Evolutionary conservation across 2,113 vertebrate genomes (phyloP).

Genomic region (Mola mola): DNA sequence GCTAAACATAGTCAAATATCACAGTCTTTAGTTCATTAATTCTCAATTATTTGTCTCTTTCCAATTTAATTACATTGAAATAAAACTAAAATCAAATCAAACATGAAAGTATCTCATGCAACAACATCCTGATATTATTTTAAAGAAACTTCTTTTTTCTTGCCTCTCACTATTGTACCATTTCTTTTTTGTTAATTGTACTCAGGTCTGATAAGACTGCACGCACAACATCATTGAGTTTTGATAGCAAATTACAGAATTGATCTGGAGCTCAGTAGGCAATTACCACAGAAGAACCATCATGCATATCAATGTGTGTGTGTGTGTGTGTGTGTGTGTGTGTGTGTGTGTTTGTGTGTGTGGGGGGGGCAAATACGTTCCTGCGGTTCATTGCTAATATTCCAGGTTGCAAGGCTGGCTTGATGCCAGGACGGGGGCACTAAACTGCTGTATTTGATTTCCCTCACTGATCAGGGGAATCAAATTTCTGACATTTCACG

Average conservation of each 20-base stretch:
- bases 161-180: conserved; percentile 2
- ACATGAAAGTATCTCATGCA: conserved; percentile 1
- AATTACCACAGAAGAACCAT: conserved; percentile 56
- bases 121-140: not conserved
- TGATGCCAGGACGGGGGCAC: conserved; percentile 38
- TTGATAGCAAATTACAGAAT: conserved; percentile 70
- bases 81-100: conserved; percentile 2
- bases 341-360: no score
- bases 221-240: conserved; percentile 56
- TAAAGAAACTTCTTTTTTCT: not conserved
- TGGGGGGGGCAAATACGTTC: no score
- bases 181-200: not conserved
- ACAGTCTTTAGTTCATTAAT: no score
- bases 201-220: conserved; percentile 26
- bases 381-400: conserved; percentile 48
- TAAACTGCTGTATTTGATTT: conserved; percentile 60
- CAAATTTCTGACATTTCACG: conserved; percentile 67
- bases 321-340: no score
- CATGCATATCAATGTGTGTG: conserved; percentile 63
- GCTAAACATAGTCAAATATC: no score
- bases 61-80: conserved; percentile 3
- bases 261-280: conserved; percentile 70
- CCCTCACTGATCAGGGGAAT: conserved; percentile 61
- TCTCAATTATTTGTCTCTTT: no score
- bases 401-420: conserved; percentile 34